These are phyloP conservation scores for Lerista edwardsae DNA, from an alignment of 2,797 vertebrate genomes.

Conservation along the genomic window DNA sequence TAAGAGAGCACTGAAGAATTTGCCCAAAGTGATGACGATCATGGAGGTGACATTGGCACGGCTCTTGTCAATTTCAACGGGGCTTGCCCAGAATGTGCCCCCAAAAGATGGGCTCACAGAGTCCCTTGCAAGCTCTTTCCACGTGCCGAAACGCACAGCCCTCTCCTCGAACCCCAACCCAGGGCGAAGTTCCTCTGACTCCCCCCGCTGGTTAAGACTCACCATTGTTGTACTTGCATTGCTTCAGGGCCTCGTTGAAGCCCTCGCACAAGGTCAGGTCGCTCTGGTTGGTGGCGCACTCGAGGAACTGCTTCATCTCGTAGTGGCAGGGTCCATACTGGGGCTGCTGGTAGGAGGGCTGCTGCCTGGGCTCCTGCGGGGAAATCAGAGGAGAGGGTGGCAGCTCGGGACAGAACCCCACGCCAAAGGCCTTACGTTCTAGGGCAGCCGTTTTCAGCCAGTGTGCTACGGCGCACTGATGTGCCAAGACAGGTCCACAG, in stretches of 20 bases:
- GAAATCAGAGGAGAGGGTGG: rapidly evolving
- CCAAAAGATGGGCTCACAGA: neutral
- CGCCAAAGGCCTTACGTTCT: too few relatives aligned
- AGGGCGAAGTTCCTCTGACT: rapidly evolving
- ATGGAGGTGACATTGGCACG: neutral
- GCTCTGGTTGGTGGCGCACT: constrained; percentile 87
- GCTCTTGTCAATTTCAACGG: neutral
- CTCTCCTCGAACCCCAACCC: neutral
- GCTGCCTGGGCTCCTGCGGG: constrained; percentile 74
- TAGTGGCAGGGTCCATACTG: constrained; percentile 86
- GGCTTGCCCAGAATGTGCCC: neutral
- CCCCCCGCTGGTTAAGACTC: constrained; percentile 36
- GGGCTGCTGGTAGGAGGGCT: constrained; percentile 58
- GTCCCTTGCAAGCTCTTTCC: too few relatives aligned
- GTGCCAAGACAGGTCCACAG: too few relatives aligned
- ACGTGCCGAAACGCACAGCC: too few relatives aligned
- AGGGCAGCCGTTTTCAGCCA: too few relatives aligned
- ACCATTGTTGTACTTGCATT: constrained; percentile 90
- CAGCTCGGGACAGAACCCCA: too few relatives aligned
- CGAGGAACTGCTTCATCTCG: constrained; percentile 92
- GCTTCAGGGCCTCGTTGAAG: constrained; percentile 92
- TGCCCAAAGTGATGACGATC: neutral
- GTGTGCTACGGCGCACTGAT: too few relatives aligned
- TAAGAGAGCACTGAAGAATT: neutral
- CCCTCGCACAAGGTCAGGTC: constrained; percentile 92